phyloP scores from a whole-genome alignment of 2,888 invertebrate genomes.

The Frankliniella intonsa region DNA sequence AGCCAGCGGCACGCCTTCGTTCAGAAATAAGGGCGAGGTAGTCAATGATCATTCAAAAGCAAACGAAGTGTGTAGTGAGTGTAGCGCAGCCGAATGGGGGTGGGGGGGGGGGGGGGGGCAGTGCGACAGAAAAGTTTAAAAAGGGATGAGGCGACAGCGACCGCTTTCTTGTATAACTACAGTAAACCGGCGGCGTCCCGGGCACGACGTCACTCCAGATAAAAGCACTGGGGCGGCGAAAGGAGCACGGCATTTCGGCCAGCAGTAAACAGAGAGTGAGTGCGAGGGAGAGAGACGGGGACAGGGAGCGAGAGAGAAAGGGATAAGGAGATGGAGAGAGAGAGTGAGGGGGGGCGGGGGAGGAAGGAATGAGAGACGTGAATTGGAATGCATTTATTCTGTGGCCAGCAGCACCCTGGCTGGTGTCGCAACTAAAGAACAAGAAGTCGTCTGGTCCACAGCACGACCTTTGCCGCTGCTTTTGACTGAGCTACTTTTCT shows the following conservation, averaged over 20 bases:
- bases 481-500: not conserved
- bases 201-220: not conserved
- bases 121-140: not conserved
- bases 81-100: not conserved
- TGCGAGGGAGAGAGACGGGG: not conserved
- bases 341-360: not conserved
- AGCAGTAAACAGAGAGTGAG: not conserved
- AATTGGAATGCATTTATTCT: constrained; percentile 20
- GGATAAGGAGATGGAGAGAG: not conserved
- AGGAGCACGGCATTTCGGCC: constrained; percentile 4
- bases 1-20: no score
- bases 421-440: not conserved
- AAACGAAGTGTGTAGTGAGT: no score
- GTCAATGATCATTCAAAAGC: no score
- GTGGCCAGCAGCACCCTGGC: not conserved
- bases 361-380: not conserved
- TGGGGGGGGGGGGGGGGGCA: not conserved
- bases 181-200: not conserved
- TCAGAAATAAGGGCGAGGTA: no score
- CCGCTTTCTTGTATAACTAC: not conserved
- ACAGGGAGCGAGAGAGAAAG: not conserved
- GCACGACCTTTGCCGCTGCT: not conserved
- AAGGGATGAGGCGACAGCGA: not conserved
- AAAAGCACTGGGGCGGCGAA: constrained; percentile 3
- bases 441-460: no score